These are phyloP conservation scores for Pseudococcus jackbeardsleyi DNA, from an alignment of 2,888 invertebrate species.

Conservation along the genomic window DNA sequence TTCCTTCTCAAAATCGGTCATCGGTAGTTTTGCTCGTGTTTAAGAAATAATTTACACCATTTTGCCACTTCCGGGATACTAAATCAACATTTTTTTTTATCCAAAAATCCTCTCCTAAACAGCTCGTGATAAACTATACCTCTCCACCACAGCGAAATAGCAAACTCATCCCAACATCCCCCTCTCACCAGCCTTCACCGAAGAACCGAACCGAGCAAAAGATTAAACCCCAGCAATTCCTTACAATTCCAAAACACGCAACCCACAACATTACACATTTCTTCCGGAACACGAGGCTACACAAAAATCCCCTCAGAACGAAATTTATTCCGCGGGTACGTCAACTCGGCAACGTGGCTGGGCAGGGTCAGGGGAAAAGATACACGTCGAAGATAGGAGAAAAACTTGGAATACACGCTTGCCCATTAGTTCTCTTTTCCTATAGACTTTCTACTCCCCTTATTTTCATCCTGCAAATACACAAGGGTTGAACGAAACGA, in stretches of 20 bases:
- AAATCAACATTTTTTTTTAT: neutral
- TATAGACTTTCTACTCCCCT: slow-evolving; percentile 1
- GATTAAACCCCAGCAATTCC: neutral
- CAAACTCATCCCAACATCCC: neutral
- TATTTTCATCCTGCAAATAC: neutral
- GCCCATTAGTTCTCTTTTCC: neutral
- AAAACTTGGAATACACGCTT: neutral
- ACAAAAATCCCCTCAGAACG: neutral
- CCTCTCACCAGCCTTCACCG: neutral
- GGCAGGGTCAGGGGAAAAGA: neutral
- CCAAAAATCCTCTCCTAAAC: neutral
- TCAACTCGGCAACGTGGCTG: neutral
- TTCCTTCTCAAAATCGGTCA: no score
- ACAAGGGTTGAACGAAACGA: slow-evolving; percentile 18
- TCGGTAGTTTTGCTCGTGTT: no score
- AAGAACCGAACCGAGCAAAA: neutral
- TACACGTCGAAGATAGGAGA: neutral
- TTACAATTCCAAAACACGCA: neutral
- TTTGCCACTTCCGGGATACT: neutral
- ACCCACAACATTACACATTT: neutral
- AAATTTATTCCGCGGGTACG: slow-evolving; percentile 12
- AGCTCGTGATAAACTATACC: neutral
- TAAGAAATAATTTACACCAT: neutral
- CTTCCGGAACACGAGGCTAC: neutral
- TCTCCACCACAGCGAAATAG: neutral